Base-by-base conservation (phyloP, 2,113 vertebrate genomes). In the Typhlomys cinereus region DNA sequence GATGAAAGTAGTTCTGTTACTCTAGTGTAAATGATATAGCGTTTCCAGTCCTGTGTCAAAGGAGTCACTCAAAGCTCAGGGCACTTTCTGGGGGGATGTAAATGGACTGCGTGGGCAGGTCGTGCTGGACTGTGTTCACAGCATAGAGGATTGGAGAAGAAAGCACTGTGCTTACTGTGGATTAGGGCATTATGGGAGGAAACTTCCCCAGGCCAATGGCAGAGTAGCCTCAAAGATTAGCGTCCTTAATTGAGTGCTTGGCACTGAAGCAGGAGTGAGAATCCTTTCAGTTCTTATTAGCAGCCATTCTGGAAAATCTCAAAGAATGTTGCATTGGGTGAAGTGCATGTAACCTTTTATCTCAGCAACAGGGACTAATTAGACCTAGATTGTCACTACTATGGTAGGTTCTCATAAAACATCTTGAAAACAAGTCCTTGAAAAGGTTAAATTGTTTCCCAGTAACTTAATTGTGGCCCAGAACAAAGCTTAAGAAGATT, bases 401-500 rank as follows among this genome's bases (percentile, higher is more conserved):
- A 75, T 62, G 20, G n/a, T 20, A 50, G 21, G 5, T 62, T 13
- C 17, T 90, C 64, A 71, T 69, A 69, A 89, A 64, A 31, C 83
- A 83, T 54, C 50, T 91, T 91, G 27, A 86, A 81, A 89, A 20
- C 64, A 93, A 59, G 21, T 76, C 31, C 31, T 67, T 91, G n/a
- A 83, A 92, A 79, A 71, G 36, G 83, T 87, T 57, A 78, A 52
- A 34, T 52, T 57, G 31, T 90, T 87, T 82, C 12, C 8, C 83
- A 39, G 48, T 71, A 71, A 78, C 57, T 73, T 75, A 39, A 76
- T 61, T 73, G 20, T 92, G 39, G 82, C 13, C 25, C 20, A 79
- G 85, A 83, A 79, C 27, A 89, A 83, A 93, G 57, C 69, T 93
- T 41, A 91, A 71, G 59, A 87, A 78, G 29, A 79, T 74, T 90